Evolutionary conservation across 2,888 invertebrate species (phyloP).

Genomic region (Drosophila paracracens): DNA sequence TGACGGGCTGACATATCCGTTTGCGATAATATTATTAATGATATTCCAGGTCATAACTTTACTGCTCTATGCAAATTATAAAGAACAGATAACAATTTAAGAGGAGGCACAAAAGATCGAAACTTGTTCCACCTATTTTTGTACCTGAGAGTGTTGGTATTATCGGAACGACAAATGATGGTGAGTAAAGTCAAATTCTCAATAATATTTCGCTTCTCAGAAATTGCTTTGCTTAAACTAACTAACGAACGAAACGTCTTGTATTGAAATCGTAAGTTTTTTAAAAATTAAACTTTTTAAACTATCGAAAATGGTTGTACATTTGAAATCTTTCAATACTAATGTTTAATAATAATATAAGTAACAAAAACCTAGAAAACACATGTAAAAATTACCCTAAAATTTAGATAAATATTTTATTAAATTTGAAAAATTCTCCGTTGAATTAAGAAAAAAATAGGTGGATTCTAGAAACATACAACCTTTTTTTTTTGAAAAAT

Average conservation of each 20-base stretch:
- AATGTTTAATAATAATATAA: too few species aligned
- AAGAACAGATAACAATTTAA: not conserved
- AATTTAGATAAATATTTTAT: too few species aligned
- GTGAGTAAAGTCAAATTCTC: not conserved
- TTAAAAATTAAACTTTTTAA: not conserved
- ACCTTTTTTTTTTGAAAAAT: not conserved
- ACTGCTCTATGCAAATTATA: not conserved
- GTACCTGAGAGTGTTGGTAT: constrained; percentile 22
- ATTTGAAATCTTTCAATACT: too few species aligned
- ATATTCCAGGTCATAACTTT: not conserved
- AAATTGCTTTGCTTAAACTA: constrained; percentile 56
- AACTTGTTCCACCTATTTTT: not conserved
- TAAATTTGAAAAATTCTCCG: too few species aligned
- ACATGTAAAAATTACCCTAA: too few species aligned
- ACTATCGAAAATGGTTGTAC: not conserved
- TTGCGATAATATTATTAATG: not conserved
- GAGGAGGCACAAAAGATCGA: not conserved
- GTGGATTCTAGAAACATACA: not conserved
- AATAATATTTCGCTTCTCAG: constrained; percentile 36
- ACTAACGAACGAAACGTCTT: not conserved
- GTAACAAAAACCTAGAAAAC: too few species aligned
- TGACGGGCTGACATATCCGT: not conserved
- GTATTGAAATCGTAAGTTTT: not conserved
- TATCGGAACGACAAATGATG: not conserved
- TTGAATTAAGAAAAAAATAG: too few species aligned